Evolutionary conservation across 2,888 invertebrate genomes (phyloP).

Genomic region (Colletes collaris): DNA sequence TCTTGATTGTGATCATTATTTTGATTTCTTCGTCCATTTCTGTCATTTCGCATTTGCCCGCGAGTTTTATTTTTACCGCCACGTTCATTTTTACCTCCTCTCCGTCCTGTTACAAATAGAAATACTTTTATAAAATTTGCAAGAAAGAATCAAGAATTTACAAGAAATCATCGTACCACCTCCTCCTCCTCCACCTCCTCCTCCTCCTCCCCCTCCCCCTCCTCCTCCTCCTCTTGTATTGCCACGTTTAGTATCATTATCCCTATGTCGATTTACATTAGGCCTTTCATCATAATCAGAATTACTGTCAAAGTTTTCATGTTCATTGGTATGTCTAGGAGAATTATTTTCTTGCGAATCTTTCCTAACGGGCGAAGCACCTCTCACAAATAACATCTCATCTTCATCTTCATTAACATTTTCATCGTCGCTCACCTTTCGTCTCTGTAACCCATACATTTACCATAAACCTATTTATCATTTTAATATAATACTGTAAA

Average conservation of each 20-base stretch:
- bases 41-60: slow-evolving; percentile 78
- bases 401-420: slow-evolving; percentile 87
- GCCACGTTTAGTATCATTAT: slow-evolving; percentile 82
- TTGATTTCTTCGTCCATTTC: slow-evolving; percentile 84
- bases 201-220: slow-evolving; percentile 15
- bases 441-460: slow-evolving; percentile 82
- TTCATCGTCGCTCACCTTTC: slow-evolving; percentile 82
- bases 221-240: slow-evolving; percentile 63
- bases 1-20: slow-evolving; percentile 85
- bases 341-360: slow-evolving; percentile 74
- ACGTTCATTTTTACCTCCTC: slow-evolving; percentile 83
- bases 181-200: slow-evolving; percentile 50
- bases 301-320: slow-evolving; percentile 85
- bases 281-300: slow-evolving; percentile 84
- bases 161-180: slow-evolving; percentile 30
- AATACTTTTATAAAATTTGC: slow-evolving; percentile 25
- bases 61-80: slow-evolving; percentile 83
- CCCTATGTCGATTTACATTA: slow-evolving; percentile 75
- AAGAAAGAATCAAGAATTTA: slow-evolving; percentile 11
- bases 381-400: slow-evolving; percentile 91
- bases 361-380: slow-evolving; percentile 87
- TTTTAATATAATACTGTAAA: not conserved
- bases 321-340: slow-evolving; percentile 80
- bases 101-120: slow-evolving; percentile 82
- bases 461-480: not conserved